Percentiles rank a stretch among this genome's conserved stretches.
Evolutionary conservation across 1,140 invertebrate genomes (phyloP).

Genomic region (Drosophila repletoides): DNA sequence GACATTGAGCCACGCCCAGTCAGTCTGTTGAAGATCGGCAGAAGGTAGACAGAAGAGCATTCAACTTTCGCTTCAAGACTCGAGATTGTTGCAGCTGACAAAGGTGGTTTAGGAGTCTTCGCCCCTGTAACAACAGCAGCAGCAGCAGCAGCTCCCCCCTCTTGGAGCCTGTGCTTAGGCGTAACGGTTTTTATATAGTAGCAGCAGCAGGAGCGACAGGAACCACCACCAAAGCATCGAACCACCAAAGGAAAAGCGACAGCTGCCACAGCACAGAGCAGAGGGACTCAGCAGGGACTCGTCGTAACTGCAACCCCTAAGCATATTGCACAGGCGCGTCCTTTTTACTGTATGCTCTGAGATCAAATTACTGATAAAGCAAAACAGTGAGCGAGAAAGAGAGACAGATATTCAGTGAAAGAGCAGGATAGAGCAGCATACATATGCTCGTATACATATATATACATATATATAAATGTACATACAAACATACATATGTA

Average conservation of each 20-base stretch:
- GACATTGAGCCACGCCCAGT: background rate
- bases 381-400: background rate
- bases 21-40: background rate
- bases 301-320: constrained; percentile 56
- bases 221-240: constrained; percentile 16
- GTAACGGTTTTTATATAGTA: constrained; percentile 20
- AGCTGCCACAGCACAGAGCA: constrained; percentile 44
- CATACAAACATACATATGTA: background rate
- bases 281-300: constrained; percentile 14
- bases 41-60: background rate
- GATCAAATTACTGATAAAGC: constrained; percentile 70
- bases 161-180: constrained; percentile 12
- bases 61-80: constrained; percentile 5
- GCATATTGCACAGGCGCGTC: constrained; percentile 75
- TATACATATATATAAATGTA: background rate
- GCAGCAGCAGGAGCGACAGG: background rate
- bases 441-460: background rate
- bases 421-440: background rate
- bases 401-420: background rate
- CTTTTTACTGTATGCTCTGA: constrained; percentile 65
- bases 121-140: too few species aligned
- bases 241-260: constrained; percentile 49
- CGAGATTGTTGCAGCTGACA: constrained; percentile 7
- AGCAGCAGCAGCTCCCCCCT: background rate
- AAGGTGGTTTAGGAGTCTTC: background rate